Evolutionary conservation across 2,797 vertebrate species (phyloP), one percentile per base, ranked within the genome.

Genomic region (Thunnus albacares): DNA sequence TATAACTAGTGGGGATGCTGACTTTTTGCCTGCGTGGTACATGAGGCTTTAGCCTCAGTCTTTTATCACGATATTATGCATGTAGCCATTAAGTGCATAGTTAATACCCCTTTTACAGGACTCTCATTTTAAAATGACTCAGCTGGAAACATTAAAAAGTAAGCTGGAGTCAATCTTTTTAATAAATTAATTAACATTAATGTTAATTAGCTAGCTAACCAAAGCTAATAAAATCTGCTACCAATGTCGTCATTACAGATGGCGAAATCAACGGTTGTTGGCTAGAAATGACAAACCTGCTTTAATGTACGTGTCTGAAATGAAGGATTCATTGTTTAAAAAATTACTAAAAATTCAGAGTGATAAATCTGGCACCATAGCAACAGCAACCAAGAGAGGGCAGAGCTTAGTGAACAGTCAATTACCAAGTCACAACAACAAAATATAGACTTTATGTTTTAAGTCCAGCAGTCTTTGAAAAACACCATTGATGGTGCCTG

Each of bases 401-500:
- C 33, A 71, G 67, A 3, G 60, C 47, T 83, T 79, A 70, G 61
- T 51, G 24, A 84, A 70, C 57, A 71, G 75, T 83, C 77, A 78
- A 38, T 60, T 30, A 5, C 82, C 74, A 65, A 65, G 75, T 81
- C 87, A 88, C 76, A 75, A 73, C 71, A 81, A 80, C 73, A 83
- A 79, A 84, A 84, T 71, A 74, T 61, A 52, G 61, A 81, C 57
- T 74, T 77, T 68, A 38, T 59, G 10, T 76, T 74, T 65, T 17
- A 53, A 71, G 79, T 93, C 72, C 84, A 65, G 65, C 71, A 74
- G 75, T 84, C 74, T 80, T 77, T 80, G 18, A 51, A 73, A 75
- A 56, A 61, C 59, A 61, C 53, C 17, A 5, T 41, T 26, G 17
- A 17, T 12, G 30, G 26, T 0, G 49, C 11, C 55, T 56, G 41